Evolutionary conservation across 2,797 vertebrate genomes (phyloP).

Genomic region (Sebastes trivittatus): DNA sequence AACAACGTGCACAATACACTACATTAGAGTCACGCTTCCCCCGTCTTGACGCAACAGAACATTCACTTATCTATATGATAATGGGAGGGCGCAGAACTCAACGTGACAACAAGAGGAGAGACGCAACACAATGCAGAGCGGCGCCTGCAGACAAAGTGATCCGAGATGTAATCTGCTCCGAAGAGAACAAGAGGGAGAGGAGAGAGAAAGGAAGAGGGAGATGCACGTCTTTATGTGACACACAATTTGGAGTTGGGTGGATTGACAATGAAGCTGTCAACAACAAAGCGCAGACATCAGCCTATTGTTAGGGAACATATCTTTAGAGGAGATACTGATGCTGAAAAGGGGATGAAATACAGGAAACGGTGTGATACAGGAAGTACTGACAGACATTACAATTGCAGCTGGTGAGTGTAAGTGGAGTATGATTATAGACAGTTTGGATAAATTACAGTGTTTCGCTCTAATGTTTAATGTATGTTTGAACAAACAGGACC

Average conservation of each 20-base stretch:
- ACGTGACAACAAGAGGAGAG: slow-evolving; percentile 58
- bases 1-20: slow-evolving; percentile 59
- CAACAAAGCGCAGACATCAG: slow-evolving; percentile 62
- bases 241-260: slow-evolving; percentile 49
- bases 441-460: slow-evolving; percentile 33
- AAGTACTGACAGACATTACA: slow-evolving; percentile 41
- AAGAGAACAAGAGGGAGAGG: slow-evolving; percentile 46
- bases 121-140: slow-evolving; percentile 61
- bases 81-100: slow-evolving; percentile 71
- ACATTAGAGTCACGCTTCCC: slow-evolving; percentile 55
- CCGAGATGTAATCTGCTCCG: slow-evolving; percentile 75
- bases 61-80: slow-evolving; percentile 83
- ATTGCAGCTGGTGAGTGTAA: slow-evolving; percentile 32
- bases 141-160: slow-evolving; percentile 69
- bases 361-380: slow-evolving; percentile 30
- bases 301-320: slow-evolving; percentile 51
- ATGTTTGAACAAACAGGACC: slow-evolving; percentile 26
- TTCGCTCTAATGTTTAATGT: slow-evolving; percentile 30
- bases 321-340: slow-evolving; percentile 27
- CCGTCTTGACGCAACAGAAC: slow-evolving; percentile 65
- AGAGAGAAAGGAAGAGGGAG: slow-evolving; percentile 41
- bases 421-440: slow-evolving; percentile 39
- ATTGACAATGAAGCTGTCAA: slow-evolving; percentile 71
- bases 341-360: slow-evolving; percentile 36
- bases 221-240: slow-evolving; percentile 56